Base-by-base conservation (phyloP, 53 echinoderm and acorn worm species). In the Echinarachnius parma region DNA sequence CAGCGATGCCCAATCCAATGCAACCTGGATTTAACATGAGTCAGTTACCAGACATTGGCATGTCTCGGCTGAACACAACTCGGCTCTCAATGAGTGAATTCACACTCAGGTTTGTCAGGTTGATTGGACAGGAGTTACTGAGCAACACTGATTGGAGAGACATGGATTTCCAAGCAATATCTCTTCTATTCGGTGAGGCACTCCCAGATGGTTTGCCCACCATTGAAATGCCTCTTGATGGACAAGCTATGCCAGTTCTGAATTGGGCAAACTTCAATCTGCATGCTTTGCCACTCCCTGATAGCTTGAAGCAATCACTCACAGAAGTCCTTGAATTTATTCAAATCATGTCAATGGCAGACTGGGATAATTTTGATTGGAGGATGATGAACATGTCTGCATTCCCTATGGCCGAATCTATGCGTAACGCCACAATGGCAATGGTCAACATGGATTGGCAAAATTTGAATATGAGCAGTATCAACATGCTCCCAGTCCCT, bases 291-390 rank as follows among this genome's bases (percentile, higher is more conserved):
- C 42, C 42, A 9, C 42, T 39, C 42, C 42, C 42, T 39, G 42
- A 39, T 39, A 39, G 7, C 13, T 13, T 39, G 7, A 39, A 39
- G 42, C 42, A 39, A 39, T 7, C 13, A 13, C 42, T 39, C n/a
- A n/a, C n/a, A n/a, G n/a, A n/a, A n/a, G n/a, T n/a, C n/a, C n/a
- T n/a, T n/a, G n/a, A n/a, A n/a, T n/a, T n/a, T n/a, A n/a, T n/a
- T n/a, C n/a, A n/a, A 2, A 4, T 23, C 2, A 1, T 68, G 10
- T 28, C 34, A 28, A 68, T 21, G 31, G 22, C 9, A 4, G 68
- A 68, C 48, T 68, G 68, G 68, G 33, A 68, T 9, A 68, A 23
- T 23, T 32, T 68, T 30, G 21, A 52, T 22, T 52, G 34, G 53
- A 68, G 52, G n/a, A n/a, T n/a, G n/a, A n/a, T n/a, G n/a, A n/a